A percentile compares a stretch with the other conserved stretches of the same genome.
Conservation (phyloP, 2,797 vertebrate species). For the Discoglossus pictus region DNA sequence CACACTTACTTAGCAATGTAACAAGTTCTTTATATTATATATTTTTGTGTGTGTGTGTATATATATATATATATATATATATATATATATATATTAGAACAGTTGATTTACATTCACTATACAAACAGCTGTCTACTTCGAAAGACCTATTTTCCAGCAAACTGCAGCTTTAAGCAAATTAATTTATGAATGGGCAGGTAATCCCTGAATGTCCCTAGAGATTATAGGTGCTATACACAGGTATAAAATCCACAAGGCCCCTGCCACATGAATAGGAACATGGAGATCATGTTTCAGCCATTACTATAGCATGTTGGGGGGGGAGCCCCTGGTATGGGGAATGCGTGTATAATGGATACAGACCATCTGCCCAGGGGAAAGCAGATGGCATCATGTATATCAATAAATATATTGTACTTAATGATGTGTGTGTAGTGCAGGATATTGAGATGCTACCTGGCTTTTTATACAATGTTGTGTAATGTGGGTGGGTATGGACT, state of each 20-base stretch:
- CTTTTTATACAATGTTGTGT: slow-evolving; percentile 22
- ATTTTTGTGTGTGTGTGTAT: no score
- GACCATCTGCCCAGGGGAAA: slow-evolving; percentile 33
- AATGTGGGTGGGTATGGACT: background rate
- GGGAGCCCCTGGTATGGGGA: slow-evolving; percentile 9
- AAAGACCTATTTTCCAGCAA: background rate
- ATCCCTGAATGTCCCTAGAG: slow-evolving; percentile 42
- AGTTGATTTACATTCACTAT: no score
- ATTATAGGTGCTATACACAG: slow-evolving; percentile 31
- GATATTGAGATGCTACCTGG: slow-evolving; percentile 27
- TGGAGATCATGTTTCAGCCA: slow-evolving; percentile 38
- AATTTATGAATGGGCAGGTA: slow-evolving; percentile 41
- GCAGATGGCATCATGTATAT: slow-evolving; percentile 46
- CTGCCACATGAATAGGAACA: slow-evolving; percentile 41
- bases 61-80: no score
- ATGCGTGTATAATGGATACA: slow-evolving; percentile 33
- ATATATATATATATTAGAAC: no score
- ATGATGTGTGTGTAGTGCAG: slow-evolving; percentile 17
- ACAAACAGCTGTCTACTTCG: no score
- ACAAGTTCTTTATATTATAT: no score
- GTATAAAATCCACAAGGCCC: slow-evolving; percentile 28
- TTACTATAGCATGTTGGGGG: slow-evolving; percentile 42
- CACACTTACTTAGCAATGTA: no score
- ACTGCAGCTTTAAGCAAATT: slow-evolving; percentile 32
- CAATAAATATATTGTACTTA: slow-evolving; percentile 47